Evolutionary conservation across 2,797 vertebrate species (phyloP), one percentile per base, ranked within the genome.

Genomic region (Paguma larvata): DNA sequence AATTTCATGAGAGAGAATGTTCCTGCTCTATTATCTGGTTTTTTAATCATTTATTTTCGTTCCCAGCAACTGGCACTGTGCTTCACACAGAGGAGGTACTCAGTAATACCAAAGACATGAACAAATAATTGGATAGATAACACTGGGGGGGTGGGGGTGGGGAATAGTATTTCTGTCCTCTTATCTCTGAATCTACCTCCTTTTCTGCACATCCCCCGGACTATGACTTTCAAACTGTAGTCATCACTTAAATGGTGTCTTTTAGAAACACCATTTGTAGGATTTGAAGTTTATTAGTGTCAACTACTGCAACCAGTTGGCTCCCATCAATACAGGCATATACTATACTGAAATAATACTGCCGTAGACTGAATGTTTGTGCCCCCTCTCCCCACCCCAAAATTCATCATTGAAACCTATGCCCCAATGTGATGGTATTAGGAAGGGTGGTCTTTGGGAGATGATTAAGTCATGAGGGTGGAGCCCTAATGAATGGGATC

Each of bases 61-160:
- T 87, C 65, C 32, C 53, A 92, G 62, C 11, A 91, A 38, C 32
- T 32, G 78, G 53, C 59, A 44, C 6, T 27, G 4, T 34, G 11
- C 25, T 86, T 79, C 90, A 83, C 63, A 87, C 30, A 30, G 63
- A 90, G 11, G 34, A 41, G 34, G 16, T 25, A 19, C 70, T 75
- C 18, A 46, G 27, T 56, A 59, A 88, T 9, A 38, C 27, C 63
- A 46, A 91, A 78, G 89, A 67, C 32, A 59, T 14, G 10, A 85
- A 48, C 12, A 72, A 30, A 85, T 65, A 65, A 88, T 11, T 67
- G 21, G 38, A 73, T 44, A 44, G 5, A 65, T 11, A 82, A 44
- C 23, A n/a, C 27, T 34, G 53, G 16, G 14, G 38, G 13, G 13
- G 0, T 0, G 5, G 27, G 1, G 23, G 8, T 41, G 16, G 2